Percentiles rank a stretch among this genome's conserved stretches.
Evolutionary conservation across 2,113 vertebrate species (phyloP).

Genomic region (Forbesichthys agassizii): DNA sequence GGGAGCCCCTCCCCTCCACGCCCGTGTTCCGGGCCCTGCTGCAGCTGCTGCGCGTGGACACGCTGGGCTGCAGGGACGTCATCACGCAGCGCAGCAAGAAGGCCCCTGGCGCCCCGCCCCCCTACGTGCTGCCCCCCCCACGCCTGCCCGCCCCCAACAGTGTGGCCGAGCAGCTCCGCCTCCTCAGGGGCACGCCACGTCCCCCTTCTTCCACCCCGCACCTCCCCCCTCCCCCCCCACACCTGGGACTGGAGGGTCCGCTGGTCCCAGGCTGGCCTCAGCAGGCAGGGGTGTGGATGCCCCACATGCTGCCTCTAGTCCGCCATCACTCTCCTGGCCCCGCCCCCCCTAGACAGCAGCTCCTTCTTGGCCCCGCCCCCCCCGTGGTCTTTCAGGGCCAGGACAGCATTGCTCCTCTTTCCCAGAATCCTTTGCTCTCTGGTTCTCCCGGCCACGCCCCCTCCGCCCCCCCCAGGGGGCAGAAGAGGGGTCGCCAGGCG

Average conservation of each 20-base stretch:
- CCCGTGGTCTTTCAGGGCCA: background rate
- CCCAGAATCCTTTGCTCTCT: background rate
- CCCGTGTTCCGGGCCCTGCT: constrained; percentile 81
- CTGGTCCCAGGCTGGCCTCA: background rate
- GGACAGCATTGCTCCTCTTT: background rate
- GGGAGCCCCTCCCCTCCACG: constrained; percentile 66
- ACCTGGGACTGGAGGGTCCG: background rate
- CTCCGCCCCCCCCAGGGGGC: constrained; percentile 22
- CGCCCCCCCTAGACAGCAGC: background rate
- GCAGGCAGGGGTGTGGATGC: too few relatives aligned
- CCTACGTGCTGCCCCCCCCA: background rate
- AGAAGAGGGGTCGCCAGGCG: background rate
- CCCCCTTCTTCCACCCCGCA: too few relatives aligned
- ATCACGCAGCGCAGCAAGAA: constrained; percentile 69
- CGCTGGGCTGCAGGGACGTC: constrained; percentile 80
- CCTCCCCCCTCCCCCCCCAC: background rate
- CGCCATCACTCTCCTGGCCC: background rate
- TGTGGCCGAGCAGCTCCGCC: background rate
- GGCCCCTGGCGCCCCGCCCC: background rate
- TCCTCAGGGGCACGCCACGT: too few relatives aligned
- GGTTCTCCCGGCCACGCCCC: background rate
- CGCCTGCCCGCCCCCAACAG: background rate
- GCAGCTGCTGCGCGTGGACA: constrained; percentile 80
- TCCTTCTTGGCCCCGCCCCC: constrained; percentile 48
- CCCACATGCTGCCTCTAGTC: background rate